phyloP scores from a whole-genome alignment of 2,888 invertebrate genomes.

The Dysmachus trigonus region DNA sequence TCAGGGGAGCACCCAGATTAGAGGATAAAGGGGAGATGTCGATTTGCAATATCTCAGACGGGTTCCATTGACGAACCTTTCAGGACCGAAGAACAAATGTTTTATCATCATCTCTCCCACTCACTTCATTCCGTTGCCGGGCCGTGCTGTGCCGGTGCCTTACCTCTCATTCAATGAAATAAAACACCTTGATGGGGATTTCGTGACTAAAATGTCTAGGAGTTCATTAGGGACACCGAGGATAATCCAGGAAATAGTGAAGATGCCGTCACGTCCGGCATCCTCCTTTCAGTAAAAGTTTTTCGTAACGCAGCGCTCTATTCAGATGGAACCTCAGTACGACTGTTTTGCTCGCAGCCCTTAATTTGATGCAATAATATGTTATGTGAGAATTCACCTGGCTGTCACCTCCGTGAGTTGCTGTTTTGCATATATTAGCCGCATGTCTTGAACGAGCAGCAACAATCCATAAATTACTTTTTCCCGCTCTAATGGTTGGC shows the following conservation, averaged over 20 bases:
- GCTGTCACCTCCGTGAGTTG: background rate
- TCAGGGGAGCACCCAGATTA: background rate
- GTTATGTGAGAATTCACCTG: constrained; percentile 3
- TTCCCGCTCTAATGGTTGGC: background rate
- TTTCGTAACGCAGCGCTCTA: constrained; percentile 18
- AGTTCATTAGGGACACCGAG: constrained; percentile 44
- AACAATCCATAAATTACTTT: constrained; percentile 9
- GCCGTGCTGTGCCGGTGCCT: constrained; percentile 3
- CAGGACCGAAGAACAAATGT: background rate
- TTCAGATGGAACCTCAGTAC: background rate
- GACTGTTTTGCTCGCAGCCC: constrained; percentile 1
- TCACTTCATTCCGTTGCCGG: background rate
- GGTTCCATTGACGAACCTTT: constrained; percentile 30
- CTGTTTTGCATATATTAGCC: constrained; percentile 22
- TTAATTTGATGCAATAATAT: constrained; percentile 29
- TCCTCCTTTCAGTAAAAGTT: background rate
- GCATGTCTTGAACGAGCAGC: background rate
- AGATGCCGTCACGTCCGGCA: constrained; percentile 33
- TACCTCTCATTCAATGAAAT: constrained; percentile 29
- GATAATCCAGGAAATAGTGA: constrained; percentile 34
- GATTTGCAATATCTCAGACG: constrained; percentile 1
- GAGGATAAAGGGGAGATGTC: background rate
- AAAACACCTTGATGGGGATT: constrained; percentile 48
- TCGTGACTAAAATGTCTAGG: constrained; percentile 49
- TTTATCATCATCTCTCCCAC: constrained; percentile 10